A percentile compares a stretch with the other conserved stretches of the same genome.
phyloP scores from a whole-genome alignment of 2,888 invertebrate genomes.

The Drosophila multiciliata region DNA sequence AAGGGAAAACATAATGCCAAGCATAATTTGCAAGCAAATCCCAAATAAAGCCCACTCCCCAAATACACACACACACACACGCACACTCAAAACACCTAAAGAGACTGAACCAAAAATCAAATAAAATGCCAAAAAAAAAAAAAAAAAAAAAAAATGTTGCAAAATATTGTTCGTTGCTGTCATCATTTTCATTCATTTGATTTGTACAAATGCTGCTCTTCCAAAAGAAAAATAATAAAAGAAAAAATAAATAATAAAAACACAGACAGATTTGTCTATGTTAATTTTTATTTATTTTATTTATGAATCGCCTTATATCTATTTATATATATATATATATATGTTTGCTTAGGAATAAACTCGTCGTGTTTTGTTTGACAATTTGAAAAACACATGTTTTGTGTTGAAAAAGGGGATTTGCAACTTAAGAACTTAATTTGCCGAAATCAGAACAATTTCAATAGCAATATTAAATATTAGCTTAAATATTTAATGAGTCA shows the following conservation, averaged over 20 bases:
- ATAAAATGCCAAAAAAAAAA: slow-evolving; percentile 63
- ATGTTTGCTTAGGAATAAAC: slow-evolving; percentile 42
- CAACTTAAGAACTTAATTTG: not conserved
- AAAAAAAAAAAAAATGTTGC: slow-evolving; percentile 57
- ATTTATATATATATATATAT: slow-evolving; percentile 20
- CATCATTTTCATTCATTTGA: slow-evolving; percentile 28
- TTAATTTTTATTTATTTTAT: slow-evolving; percentile 79
- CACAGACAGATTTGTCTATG: slow-evolving; percentile 64
- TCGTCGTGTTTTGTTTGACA: slow-evolving; percentile 52
- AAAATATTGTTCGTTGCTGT: slow-evolving; percentile 41
- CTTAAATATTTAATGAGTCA: slow-evolving; percentile 51
- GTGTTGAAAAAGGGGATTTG: slow-evolving; percentile 30
- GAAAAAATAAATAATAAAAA: not conserved
- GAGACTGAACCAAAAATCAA: slow-evolving; percentile 38
- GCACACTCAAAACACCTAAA: slow-evolving; percentile 1
- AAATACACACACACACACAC: slow-evolving; percentile 8
- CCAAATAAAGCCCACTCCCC: slow-evolving; percentile 3
- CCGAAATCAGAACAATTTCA: slow-evolving; percentile 59
- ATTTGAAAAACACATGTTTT: slow-evolving; percentile 62
- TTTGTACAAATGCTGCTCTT: slow-evolving; percentile 42
- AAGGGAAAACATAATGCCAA: slow-evolving; percentile 1
- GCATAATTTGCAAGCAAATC: slow-evolving; percentile 54
- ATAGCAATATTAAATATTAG: slow-evolving; percentile 33
- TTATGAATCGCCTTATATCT: slow-evolving; percentile 54
- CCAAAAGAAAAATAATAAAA: not conserved